A percentile compares a stretch with the other conserved stretches of the same genome.
Evolutionary conservation across 23 tunicate species (phyloP).

Genomic region (Trididemnum miniatum): DNA sequence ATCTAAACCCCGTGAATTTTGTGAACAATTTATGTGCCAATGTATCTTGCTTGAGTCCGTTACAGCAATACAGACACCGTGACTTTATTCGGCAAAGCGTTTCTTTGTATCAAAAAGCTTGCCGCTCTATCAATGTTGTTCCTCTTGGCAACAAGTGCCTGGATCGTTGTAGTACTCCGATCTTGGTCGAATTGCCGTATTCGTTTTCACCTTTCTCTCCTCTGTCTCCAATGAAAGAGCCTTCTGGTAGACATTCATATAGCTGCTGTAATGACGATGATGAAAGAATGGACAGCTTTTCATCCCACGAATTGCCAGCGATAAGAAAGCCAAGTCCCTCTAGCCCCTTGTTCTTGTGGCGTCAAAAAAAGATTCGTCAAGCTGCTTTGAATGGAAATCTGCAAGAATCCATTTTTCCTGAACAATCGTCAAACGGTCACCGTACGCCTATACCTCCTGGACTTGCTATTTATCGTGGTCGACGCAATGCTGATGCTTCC

Average conservation of each 20-base stretch:
- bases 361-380: constrained; percentile 39
- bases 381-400: neutral
- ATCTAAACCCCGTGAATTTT: too few relatives aligned
- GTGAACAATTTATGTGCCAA: neutral
- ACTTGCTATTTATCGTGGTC: constrained; percentile 20
- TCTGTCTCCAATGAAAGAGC: neutral
- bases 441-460: neutral
- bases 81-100: constrained; percentile 29
- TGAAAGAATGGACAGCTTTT: constrained; percentile 11
- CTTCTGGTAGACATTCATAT: neutral
- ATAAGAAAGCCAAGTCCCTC: constrained; percentile 5
- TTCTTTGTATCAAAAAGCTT: constrained; percentile 27
- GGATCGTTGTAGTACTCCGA: neutral
- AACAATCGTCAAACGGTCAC: neutral
- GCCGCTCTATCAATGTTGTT: neutral
- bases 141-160: neutral
- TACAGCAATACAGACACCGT: constrained; percentile 35
- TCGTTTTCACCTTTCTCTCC: neutral
- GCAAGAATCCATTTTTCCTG: neutral
- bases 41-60: neutral
- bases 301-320: neutral
- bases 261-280: neutral
- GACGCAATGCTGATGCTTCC: neutral
- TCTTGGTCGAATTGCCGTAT: neutral
- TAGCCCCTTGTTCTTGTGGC: constrained; percentile 53